Percentiles rank a stretch among this genome's conserved stretches.
Evolutionary conservation across 23 tunicate genomes (phyloP).

Genomic region (Oikopleura dioica): DNA sequence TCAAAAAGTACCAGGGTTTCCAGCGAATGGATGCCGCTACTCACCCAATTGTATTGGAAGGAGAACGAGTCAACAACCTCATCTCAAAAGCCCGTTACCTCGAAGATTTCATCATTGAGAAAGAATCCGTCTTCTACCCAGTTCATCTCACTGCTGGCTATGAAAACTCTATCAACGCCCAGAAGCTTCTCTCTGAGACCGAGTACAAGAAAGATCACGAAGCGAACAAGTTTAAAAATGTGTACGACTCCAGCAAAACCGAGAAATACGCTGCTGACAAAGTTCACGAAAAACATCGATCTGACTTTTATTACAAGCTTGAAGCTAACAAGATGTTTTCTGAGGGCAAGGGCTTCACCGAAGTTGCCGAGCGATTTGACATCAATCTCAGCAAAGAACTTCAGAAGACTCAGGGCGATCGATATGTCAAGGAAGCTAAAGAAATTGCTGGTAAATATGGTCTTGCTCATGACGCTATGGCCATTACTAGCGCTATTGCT

Average conservation of each 20-base stretch:
- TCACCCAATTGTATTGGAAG: slow-evolving; percentile 40
- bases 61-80: slow-evolving; percentile 29
- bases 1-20: slow-evolving; percentile 34
- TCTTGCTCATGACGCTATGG: neutral
- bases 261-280: slow-evolving; percentile 32
- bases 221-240: slow-evolving; percentile 16
- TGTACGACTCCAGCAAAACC: slow-evolving; percentile 49
- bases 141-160: slow-evolving; percentile 7
- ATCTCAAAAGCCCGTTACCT: slow-evolving; percentile 16
- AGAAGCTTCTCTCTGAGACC: neutral
- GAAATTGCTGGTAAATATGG: slow-evolving; percentile 4
- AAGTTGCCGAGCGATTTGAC: slow-evolving; percentile 6
- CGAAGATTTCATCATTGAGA: neutral
- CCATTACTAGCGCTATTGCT: neutral
- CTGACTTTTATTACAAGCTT: neutral
- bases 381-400: neutral
- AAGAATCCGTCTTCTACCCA: slow-evolving; percentile 10
- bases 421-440: neutral
- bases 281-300: neutral
- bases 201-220: slow-evolving; percentile 21
- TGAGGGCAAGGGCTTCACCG: slow-evolving; percentile 10
- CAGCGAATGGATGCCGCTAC: slow-evolving; percentile 35
- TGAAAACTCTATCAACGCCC: neutral
- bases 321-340: slow-evolving; percentile 3
- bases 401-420: neutral